A percentile compares a stretch with the other conserved stretches of the same genome.
phyloP scores from a whole-genome alignment of 2,888 invertebrate genomes.

The Pharmacophagus antenor region DNA sequence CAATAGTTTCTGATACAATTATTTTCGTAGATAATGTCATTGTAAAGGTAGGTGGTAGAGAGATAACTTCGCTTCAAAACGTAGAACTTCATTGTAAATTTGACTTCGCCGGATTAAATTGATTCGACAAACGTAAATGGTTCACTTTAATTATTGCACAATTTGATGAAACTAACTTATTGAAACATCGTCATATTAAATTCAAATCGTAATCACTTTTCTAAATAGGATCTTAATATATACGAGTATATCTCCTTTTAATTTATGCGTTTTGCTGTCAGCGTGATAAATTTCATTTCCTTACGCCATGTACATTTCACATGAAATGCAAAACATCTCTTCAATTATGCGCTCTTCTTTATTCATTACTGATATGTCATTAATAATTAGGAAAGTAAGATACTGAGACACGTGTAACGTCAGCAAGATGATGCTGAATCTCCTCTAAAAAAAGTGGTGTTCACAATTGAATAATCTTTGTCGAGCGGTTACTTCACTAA shows the following conservation, averaged over 20 bases:
- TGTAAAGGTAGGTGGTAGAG: neutral
- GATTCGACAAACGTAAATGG: neutral
- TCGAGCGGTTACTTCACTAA: neutral
- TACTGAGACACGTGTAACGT: neutral
- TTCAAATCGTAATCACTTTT: too few relatives aligned
- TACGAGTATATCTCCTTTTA: too few relatives aligned
- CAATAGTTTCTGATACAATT: constrained; percentile 11
- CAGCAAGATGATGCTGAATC: neutral
- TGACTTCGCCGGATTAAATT: neutral
- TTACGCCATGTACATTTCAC: neutral
- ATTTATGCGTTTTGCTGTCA: neutral
- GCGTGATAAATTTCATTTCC: constrained; percentile 4
- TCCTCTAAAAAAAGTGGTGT: neutral
- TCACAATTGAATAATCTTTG: neutral
- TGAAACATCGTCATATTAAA: too few relatives aligned
- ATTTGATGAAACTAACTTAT: neutral
- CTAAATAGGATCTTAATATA: too few relatives aligned
- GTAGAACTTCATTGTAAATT: neutral
- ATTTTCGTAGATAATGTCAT: constrained; percentile 6
- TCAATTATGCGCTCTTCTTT: neutral
- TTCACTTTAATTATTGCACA: neutral
- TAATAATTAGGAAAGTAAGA: neutral
- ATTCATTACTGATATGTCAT: neutral
- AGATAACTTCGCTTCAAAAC: neutral
- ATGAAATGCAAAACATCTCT: neutral